Evolutionary conservation across 2,113 vertebrate species (phyloP).

Genomic region (Phyllopteryx taeniolatus): DNA sequence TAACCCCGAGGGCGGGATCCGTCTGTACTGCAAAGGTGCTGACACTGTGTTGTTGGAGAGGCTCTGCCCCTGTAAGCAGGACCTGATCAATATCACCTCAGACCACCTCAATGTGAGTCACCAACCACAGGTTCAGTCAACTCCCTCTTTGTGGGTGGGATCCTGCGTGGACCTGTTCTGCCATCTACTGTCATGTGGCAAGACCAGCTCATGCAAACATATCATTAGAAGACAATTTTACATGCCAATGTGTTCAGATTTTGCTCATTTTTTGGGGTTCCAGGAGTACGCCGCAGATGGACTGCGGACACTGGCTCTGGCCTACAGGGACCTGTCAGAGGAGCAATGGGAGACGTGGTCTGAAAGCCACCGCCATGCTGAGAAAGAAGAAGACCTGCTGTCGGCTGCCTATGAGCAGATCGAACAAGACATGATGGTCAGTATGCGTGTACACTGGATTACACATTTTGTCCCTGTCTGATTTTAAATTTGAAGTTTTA

Average conservation of each 20-base stretch:
- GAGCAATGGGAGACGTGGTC: constrained; percentile 84
- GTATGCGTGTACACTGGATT: background rate
- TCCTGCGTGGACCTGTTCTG: constrained; percentile 10
- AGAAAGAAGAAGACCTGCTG: constrained; percentile 80
- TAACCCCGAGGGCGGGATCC: constrained; percentile 84
- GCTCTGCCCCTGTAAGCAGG: constrained; percentile 77
- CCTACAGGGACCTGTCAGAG: constrained; percentile 87
- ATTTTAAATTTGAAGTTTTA: no score
- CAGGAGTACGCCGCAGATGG: constrained; percentile 62
- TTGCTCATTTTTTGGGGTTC: background rate
- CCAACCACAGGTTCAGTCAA: background rate
- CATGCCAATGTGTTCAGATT: background rate
- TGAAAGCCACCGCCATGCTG: constrained; percentile 71
- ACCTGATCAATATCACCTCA: constrained; percentile 78
- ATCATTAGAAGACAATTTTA: background rate
- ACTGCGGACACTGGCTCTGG: constrained; percentile 82
- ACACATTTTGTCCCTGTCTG: no score
- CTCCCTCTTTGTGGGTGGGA: background rate
- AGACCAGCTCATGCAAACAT: background rate
- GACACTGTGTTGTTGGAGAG: constrained; percentile 88
- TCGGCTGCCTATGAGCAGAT: constrained; percentile 87
- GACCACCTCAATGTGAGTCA: constrained; percentile 89
- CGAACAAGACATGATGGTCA: constrained; percentile 89
- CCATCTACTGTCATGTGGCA: constrained; percentile 49
- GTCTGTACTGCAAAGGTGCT: constrained; percentile 94